Evolutionary conservation across 2,113 vertebrate species (phyloP).

Genomic region (Centropus bengalensis): DNA sequence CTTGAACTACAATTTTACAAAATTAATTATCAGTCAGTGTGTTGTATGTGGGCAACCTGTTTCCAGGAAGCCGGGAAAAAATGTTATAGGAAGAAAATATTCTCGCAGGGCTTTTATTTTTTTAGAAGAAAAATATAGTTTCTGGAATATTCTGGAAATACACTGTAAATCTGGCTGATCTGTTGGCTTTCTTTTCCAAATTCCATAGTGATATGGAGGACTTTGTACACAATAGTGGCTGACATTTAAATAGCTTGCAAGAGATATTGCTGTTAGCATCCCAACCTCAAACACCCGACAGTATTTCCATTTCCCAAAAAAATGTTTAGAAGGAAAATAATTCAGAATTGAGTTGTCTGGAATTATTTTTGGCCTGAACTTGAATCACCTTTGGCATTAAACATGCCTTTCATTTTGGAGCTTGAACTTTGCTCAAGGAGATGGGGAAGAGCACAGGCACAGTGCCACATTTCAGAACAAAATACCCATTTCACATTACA

Average conservation of each 20-base stretch:
- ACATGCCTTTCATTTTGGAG: conserved; percentile 43
- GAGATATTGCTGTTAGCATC: conserved; percentile 25
- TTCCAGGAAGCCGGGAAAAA: not conserved
- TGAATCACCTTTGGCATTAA: conserved; percentile 66
- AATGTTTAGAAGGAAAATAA: conserved; percentile 40
- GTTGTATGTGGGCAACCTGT: not conserved
- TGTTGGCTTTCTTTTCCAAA: conserved; percentile 26
- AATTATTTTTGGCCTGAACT: conserved; percentile 69
- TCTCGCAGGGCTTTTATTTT: not conserved
- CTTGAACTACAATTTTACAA: not conserved
- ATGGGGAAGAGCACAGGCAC: conserved; percentile 50
- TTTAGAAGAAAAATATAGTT: not conserved
- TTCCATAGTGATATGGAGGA: conserved; percentile 22
- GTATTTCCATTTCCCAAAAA: not conserved
- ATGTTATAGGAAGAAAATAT: not conserved
- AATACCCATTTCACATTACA: conserved; percentile 54
- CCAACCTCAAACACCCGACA: not conserved
- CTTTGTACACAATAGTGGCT: conserved; percentile 20
- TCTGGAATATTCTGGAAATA: conserved; percentile 21
- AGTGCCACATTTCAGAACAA: conserved; percentile 55
- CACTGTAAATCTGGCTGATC: not conserved
- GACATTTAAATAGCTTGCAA: conserved; percentile 35
- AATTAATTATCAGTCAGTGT: not conserved
- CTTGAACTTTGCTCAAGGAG: conserved; percentile 58
- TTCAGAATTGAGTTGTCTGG: conserved; percentile 50